A percentile compares a stretch with the other conserved stretches of the same genome.
Evolutionary conservation across 2,113 vertebrate genomes (phyloP).

Genomic region (Ahaetulla prasina): DNA sequence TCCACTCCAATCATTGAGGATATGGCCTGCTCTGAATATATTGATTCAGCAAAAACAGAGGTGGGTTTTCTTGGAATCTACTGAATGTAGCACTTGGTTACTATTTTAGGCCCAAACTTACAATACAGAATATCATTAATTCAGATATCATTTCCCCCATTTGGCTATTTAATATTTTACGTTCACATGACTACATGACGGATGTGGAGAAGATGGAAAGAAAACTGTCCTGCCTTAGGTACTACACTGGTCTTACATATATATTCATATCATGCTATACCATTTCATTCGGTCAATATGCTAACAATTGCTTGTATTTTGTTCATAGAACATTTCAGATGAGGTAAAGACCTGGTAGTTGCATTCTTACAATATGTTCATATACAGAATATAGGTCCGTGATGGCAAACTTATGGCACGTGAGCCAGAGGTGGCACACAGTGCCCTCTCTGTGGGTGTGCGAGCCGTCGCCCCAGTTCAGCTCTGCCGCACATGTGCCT

Average conservation of each 20-base stretch:
- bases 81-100: neutral
- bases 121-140: neutral
- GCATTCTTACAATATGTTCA: neutral
- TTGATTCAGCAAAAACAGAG: conserved; percentile 4
- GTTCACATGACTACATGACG: neutral
- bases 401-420: too few relatives aligned
- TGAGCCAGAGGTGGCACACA: too few relatives aligned
- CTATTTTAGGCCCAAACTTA: neutral
- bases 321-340: neutral
- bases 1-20: neutral
- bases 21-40: neutral
- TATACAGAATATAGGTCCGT: neutral
- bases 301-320: neutral
- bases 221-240: neutral
- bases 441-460: too few relatives aligned
- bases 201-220: neutral
- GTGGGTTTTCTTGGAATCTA: neutral
- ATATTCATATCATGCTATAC: neutral
- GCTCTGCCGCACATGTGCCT: too few relatives aligned
- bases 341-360: neutral
- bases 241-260: neutral
- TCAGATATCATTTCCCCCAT: neutral
- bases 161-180: neutral
- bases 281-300: neutral
- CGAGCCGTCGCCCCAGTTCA: too few relatives aligned